phyloP scores from a whole-genome alignment of 1,140 invertebrate genomes.

The Polypedilum vanderplanki region DNA sequence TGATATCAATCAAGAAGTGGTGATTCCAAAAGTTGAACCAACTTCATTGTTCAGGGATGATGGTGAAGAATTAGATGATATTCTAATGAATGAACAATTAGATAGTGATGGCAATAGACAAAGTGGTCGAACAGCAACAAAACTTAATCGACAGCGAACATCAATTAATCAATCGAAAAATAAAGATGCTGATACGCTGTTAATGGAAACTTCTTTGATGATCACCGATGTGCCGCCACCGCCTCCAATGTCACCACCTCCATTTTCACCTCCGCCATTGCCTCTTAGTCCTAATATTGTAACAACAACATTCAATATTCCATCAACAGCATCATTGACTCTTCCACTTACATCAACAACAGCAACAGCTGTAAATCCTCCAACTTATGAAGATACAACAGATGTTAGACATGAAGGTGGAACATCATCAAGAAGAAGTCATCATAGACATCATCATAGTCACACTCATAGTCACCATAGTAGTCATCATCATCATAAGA shows the following conservation, averaged over 20 bases:
- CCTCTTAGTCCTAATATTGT: conserved; percentile 30
- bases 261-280: conserved; percentile 34
- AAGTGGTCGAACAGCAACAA: conserved; percentile 17
- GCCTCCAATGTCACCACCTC: conserved; percentile 32
- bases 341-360: conserved; percentile 29
- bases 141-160: conserved; percentile 25
- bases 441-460: conserved; percentile 36
- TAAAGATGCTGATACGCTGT: neutral
- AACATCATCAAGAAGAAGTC: conserved; percentile 32
- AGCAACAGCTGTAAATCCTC: conserved; percentile 21
- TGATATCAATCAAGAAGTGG: neutral
- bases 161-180: conserved; percentile 30
- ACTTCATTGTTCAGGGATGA: neutral
- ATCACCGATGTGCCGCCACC: conserved; percentile 27
- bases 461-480: too few species aligned
- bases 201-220: conserved; percentile 30
- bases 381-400: conserved; percentile 32
- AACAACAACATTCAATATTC: conserved; percentile 38
- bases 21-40: neutral
- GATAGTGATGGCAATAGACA: neutral
- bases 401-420: conserved; percentile 32
- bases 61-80: neutral
- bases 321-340: conserved; percentile 37
- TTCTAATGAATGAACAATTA: neutral
- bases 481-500: conserved; percentile 33